These are phyloP conservation scores for Heteromurus nitidus DNA, from an alignment of 2,888 invertebrate genomes.

Conservation along the genomic window DNA sequence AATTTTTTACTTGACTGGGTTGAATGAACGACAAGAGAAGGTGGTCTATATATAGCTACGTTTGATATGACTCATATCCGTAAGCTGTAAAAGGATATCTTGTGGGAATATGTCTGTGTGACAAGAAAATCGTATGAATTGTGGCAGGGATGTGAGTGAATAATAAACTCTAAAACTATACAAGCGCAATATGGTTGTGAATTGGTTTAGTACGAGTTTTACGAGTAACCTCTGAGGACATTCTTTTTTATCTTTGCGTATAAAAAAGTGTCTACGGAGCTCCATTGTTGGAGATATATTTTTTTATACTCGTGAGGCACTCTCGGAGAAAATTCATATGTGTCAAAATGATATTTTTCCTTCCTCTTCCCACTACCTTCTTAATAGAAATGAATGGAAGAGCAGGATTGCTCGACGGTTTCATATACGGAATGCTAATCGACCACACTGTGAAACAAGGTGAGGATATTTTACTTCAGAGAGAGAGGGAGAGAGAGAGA, in stretches of 20 bases:
- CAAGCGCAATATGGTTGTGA: not conserved
- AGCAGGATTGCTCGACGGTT: not conserved
- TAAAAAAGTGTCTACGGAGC: too few species aligned
- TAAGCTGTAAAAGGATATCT: conserved; percentile 5
- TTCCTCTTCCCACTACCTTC: conserved; percentile 6
- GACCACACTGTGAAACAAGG: not conserved
- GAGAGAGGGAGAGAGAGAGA: not conserved
- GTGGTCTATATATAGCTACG: too few species aligned
- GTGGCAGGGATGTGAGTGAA: conserved; percentile 24
- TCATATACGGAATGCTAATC: conserved; percentile 32
- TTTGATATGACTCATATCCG: too few species aligned
- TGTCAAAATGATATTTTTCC: conserved; percentile 5
- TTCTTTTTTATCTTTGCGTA: not conserved
- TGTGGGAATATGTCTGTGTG: conserved; percentile 49
- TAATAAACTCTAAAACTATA: not conserved
- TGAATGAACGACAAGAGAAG: too few species aligned
- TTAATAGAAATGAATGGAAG: conserved; percentile 38
- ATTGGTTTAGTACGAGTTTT: not conserved
- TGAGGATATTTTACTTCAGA: conserved; percentile 11
- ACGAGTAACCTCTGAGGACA: not conserved
- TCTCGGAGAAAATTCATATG: conserved; percentile 6
- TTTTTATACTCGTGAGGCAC: not conserved
- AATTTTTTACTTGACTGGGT: conserved; percentile 9
- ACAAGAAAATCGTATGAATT: conserved; percentile 35
- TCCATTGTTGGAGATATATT: too few species aligned